Evolutionary conservation across 2,888 invertebrate genomes (phyloP).

Genomic region (Heliconius ismenius): DNA sequence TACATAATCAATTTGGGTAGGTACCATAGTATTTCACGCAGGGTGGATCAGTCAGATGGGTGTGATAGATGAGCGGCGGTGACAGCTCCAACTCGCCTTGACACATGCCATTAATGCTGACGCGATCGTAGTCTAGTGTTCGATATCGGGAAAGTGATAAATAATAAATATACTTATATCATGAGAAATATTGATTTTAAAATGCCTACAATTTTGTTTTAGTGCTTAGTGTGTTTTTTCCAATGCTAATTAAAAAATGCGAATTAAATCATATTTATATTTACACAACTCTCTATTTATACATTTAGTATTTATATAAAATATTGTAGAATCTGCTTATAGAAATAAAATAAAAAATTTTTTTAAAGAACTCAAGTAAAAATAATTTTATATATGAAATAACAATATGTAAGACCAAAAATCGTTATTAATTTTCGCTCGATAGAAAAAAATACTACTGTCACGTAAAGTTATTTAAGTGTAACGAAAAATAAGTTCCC

Average conservation of each 20-base stretch:
- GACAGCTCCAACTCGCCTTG: conserved; percentile 63
- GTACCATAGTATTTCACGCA: conserved; percentile 40
- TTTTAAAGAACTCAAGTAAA: not conserved
- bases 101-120: conserved; percentile 66
- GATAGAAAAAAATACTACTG: conserved; percentile 19
- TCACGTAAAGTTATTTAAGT: conserved; percentile 27
- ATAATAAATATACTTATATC: not conserved
- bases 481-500: conserved; percentile 41
- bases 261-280: too few species aligned
- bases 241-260: too few species aligned
- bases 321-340: not conserved
- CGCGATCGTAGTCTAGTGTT: conserved; percentile 52
- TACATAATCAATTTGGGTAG: conserved; percentile 28
- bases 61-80: conserved; percentile 71
- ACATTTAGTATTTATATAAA: too few species aligned
- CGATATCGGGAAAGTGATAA: conserved; percentile 27
- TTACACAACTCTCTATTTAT: too few species aligned
- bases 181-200: not conserved
- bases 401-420: not conserved
- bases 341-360: not conserved
- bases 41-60: conserved; percentile 56
- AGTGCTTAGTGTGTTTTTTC: not conserved
- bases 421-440: conserved; percentile 23
- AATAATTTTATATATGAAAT: not conserved
- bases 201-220: not conserved